Evolutionary conservation across 2,113 vertebrate species (phyloP).

Genomic region (Chaenocephalus aceratus): DNA sequence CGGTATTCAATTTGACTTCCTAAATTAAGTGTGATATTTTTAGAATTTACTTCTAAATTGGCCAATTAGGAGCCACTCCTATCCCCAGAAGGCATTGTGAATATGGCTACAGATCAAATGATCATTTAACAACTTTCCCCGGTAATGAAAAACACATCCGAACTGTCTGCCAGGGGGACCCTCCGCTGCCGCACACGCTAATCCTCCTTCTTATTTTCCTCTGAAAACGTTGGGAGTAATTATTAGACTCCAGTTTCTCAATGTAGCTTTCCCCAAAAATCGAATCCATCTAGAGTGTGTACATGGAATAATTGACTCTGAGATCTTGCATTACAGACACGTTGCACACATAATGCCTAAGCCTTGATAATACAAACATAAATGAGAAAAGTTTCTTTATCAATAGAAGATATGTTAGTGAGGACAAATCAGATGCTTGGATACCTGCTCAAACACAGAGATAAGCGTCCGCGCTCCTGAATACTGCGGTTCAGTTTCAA

Average conservation of each 20-base stretch:
- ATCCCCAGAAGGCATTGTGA: constrained; percentile 50
- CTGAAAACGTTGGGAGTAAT: constrained; percentile 49
- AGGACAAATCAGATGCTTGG: constrained; percentile 4
- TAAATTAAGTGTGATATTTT: constrained; percentile 56
- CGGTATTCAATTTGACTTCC: constrained; percentile 40
- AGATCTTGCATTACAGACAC: constrained; percentile 21
- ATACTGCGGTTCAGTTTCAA: constrained; percentile 80
- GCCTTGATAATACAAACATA: not conserved
- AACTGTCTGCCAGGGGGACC: constrained; percentile 56
- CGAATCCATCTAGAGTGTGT: constrained; percentile 52
- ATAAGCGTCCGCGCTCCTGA: constrained; percentile 69
- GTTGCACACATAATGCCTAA: not conserved
- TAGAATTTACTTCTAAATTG: constrained; percentile 51
- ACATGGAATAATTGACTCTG: constrained; percentile 40
- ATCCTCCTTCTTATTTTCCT: constrained; percentile 41
- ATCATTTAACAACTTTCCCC: constrained; percentile 60
- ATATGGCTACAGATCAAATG: constrained; percentile 61
- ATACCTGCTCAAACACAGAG: constrained; percentile 68
- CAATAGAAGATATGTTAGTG: not conserved
- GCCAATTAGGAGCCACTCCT: constrained; percentile 60
- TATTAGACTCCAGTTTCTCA: constrained; percentile 49
- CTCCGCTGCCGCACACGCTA: constrained; percentile 45
- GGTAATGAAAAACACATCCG: constrained; percentile 68
- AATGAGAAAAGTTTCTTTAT: not conserved
- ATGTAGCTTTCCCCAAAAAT: constrained; percentile 39